Evolutionary conservation across 2,797 vertebrate genomes (phyloP), one percentile per base, ranked within the genome.

Genomic region (Furcifer pardalis): DNA sequence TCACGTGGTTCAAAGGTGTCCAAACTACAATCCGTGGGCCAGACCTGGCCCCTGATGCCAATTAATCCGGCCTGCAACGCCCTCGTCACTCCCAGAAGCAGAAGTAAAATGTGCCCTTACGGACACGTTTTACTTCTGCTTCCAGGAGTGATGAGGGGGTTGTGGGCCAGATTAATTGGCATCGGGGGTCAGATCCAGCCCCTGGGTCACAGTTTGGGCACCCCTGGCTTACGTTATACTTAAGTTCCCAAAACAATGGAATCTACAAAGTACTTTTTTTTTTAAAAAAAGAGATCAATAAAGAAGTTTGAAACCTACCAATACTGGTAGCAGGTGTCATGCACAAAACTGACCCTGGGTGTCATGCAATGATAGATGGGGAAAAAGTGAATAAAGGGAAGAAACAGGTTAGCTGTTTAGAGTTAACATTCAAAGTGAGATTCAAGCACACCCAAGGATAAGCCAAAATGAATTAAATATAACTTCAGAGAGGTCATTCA

Each of bases 311-410:
- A 91, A 96, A 99, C 99, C 97, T 99, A 99, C 98, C 98, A 95
- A 99, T 96, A 96, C 97, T 97, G 97, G 97, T 98, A 97, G 96
- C 96, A 92, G 99, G 98, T 97, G 97, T 96, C 98, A 99, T 99
- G 97, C 99, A 99, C 90, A 99, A 98, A 95, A 99, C 97, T 96
- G 99, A 99, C 96, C 98, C 99, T 99, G 97, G 92, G 84, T 96
- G 96, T 95, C 95, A 97, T 96, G 96, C 97, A 97, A 97, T 94
- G 95, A 95, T 95, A 96, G 96, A 95, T 97, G 96, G 94, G 60
- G 77, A 95, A 96, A 94, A 96, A 96, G 96, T 97, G 97, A 96
- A 97, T 96, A 97, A 96, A 97, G 96, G 95, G 95, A 96, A 97
- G 96, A 97, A 97, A 97, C 96, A 97, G 95, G 94, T 98, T 96